Conservation (phyloP, 1,140 invertebrate genomes). For the Zaprionus davidi region DNA sequence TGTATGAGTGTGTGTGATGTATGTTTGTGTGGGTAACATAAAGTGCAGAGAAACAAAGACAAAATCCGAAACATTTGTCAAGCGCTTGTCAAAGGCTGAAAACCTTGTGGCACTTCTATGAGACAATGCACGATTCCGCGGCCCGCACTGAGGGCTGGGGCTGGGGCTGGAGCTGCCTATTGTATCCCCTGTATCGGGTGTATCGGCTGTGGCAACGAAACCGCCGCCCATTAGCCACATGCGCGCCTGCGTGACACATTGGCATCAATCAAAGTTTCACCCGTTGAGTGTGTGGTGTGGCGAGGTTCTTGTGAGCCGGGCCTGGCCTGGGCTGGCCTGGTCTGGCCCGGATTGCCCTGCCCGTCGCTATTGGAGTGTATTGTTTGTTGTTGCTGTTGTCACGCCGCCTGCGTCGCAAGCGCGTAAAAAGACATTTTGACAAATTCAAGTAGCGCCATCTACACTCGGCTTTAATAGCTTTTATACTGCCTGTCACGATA, state of each 20-base stretch:
- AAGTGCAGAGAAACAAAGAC: conserved; percentile 34
- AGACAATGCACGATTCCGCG: conserved; percentile 35
- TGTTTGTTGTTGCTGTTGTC: conserved; percentile 47
- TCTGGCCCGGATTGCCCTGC: conserved; percentile 6
- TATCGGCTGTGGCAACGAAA: conserved; percentile 39
- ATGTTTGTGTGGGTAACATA: background rate
- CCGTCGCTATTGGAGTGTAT: conserved; percentile 1
- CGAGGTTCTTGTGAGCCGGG: conserved; percentile 5
- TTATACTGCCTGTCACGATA: conserved; percentile 83
- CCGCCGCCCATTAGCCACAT: conserved; percentile 82
- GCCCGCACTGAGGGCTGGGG: background rate
- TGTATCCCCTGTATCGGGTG: background rate
- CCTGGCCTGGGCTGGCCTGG: conserved; percentile 10
- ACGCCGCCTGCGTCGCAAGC: conserved; percentile 53
- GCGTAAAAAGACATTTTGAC: conserved; percentile 84
- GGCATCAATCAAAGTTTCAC: conserved; percentile 84
- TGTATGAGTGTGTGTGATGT: background rate
- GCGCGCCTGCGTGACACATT: conserved; percentile 84
- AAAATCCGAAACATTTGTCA: conserved; percentile 76
- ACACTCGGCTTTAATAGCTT: conserved; percentile 82
- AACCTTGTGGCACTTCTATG: conserved; percentile 42
- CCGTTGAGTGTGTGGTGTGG: conserved; percentile 57
- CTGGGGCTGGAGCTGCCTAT: background rate
- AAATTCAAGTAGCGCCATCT: conserved; percentile 84
- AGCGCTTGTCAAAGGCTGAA: conserved; percentile 67